Evolutionary conservation across 2,113 vertebrate species (phyloP).

Genomic region (Nibea coibor): DNA sequence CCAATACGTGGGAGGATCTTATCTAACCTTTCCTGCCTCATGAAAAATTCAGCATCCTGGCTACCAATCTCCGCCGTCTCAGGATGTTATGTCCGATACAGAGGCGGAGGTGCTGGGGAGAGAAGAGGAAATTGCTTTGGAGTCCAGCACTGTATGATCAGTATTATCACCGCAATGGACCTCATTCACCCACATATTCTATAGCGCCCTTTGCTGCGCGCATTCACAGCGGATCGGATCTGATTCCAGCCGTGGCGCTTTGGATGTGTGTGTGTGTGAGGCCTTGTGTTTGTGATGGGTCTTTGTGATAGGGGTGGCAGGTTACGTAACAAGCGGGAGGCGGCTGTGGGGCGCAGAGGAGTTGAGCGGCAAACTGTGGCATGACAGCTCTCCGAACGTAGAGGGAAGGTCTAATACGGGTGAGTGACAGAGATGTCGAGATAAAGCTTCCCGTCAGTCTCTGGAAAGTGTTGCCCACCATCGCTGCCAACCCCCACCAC

Average conservation of each 20-base stretch:
- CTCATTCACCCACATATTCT: conserved; percentile 58
- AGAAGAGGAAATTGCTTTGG: conserved; percentile 77
- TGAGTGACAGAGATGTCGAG: conserved; percentile 74
- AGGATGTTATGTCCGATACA: conserved; percentile 79
- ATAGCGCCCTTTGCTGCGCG: conserved; percentile 29
- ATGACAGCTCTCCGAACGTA: conserved; percentile 68
- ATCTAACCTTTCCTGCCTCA: conserved; percentile 85
- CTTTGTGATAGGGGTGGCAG: conserved; percentile 66
- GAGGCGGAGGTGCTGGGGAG: conserved; percentile 60
- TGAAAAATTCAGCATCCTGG: conserved; percentile 84
- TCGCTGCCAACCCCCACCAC: conserved; percentile 25
- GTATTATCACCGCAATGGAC: conserved; percentile 57
- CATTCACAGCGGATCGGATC: conserved; percentile 33
- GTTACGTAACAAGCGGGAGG: conserved; percentile 63
- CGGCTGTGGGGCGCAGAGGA: conserved; percentile 19
- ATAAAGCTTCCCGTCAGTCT: conserved; percentile 76
- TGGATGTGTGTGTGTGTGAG: conserved; percentile 19
- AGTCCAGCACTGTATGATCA: conserved; percentile 71
- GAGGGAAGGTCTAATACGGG: conserved; percentile 61
- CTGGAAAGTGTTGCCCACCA: conserved; percentile 46
- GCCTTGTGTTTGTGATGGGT: conserved; percentile 46
- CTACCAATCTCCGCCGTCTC: conserved; percentile 82
- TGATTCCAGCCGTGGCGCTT: conserved; percentile 25
- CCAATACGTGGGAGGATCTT: conserved; percentile 77
- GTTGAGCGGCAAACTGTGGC: conserved; percentile 57